A percentile compares a stretch with the other conserved stretches of the same genome.
Conservation (phyloP, 2,888 invertebrate species). For the Trachelus tabidus region DNA sequence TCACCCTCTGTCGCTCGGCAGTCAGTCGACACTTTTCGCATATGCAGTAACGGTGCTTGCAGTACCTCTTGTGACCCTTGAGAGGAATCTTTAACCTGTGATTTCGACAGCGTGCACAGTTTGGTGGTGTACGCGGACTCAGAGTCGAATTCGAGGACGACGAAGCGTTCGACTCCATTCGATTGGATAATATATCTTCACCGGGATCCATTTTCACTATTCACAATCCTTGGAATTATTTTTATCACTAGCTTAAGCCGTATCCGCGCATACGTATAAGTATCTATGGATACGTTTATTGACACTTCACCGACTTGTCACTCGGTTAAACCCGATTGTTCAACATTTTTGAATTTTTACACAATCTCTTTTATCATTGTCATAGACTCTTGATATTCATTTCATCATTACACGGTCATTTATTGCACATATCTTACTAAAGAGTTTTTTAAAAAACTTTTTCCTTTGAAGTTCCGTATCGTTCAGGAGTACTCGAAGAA, state of each 20-base stretch:
- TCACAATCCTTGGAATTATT: background rate
- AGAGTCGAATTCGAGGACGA: slow-evolving; percentile 71
- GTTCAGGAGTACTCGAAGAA: background rate
- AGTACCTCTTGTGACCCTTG: slow-evolving; percentile 93
- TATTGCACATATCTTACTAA: background rate
- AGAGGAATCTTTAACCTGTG: slow-evolving; percentile 89
- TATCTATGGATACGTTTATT: background rate
- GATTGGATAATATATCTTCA: background rate
- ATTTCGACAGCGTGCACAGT: slow-evolving; percentile 93
- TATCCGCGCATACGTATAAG: background rate
- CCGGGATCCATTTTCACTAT: background rate
- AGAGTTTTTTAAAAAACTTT: background rate
- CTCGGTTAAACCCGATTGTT: background rate
- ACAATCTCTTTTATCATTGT: background rate
- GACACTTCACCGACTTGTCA: background rate
- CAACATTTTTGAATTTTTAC: background rate
- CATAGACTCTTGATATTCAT: background rate
- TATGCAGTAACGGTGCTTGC: slow-evolving; percentile 84
- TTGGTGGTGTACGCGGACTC: slow-evolving; percentile 85
- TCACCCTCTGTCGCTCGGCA: slow-evolving; percentile 87
- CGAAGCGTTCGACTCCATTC: slow-evolving; percentile 60
- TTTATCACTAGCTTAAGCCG: background rate
- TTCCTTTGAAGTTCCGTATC: background rate
- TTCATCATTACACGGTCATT: background rate
- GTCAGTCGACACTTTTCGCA: slow-evolving; percentile 90